Evolutionary conservation across 2,797 vertebrate species (phyloP).

Genomic region (Tympanoctomys barrerae): DNA sequence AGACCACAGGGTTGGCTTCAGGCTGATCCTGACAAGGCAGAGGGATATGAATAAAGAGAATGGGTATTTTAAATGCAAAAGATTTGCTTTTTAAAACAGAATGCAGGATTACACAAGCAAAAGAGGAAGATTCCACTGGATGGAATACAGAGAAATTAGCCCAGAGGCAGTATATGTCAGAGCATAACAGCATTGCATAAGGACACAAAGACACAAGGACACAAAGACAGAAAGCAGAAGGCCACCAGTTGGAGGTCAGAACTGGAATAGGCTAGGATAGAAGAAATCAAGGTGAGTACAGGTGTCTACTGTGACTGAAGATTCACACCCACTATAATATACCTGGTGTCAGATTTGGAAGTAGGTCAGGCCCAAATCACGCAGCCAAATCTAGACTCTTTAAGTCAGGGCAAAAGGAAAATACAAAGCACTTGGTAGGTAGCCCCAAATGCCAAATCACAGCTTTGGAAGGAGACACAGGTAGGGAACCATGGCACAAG

Average conservation of each 20-base stretch:
- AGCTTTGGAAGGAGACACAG: not conserved
- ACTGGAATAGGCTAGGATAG: not conserved
- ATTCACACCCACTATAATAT: not conserved
- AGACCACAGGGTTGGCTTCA: not conserved
- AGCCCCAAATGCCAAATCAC: not conserved
- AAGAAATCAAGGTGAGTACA: not conserved
- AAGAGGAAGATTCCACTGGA: not conserved
- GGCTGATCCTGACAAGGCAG: not conserved
- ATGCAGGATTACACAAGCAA: not conserved
- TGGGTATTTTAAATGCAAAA: not conserved
- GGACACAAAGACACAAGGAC: not conserved
- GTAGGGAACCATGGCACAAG: not conserved
- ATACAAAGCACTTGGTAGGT: not conserved
- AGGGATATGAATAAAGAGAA: not conserved
- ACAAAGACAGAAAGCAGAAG: not conserved
- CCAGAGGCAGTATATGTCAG: not conserved
- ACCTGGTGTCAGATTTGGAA: not conserved
- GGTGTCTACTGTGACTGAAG: not conserved
- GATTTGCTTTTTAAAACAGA: not conserved
- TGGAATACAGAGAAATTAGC: not conserved
- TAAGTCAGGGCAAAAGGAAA: not conserved
- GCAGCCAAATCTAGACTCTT: not conserved
- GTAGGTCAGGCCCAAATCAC: not conserved
- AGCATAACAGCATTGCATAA: not conserved
- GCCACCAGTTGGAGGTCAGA: not conserved